Base-by-base conservation (phyloP, 2,888 invertebrate species). In the Nesidiocoris tenuis region DNA sequence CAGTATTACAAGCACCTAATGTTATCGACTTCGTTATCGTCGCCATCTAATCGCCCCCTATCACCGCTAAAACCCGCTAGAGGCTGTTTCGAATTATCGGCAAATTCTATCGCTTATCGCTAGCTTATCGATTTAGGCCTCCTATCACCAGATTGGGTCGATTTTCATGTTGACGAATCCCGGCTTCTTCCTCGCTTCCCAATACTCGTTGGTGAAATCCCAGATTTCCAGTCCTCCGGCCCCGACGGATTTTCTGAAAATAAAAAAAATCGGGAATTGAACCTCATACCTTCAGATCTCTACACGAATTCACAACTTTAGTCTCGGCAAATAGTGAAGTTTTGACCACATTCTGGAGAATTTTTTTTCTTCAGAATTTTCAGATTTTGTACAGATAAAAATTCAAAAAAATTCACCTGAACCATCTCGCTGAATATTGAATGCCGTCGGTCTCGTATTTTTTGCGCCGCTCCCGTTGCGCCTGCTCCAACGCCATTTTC, bases 181-280 rank as follows among this genome's bases (percentile, higher is more conserved):
- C 0, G 88, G 88, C 79, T 87, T 89, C 80, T 90, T 89, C 56
- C 88, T 83, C 78, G 86, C 85, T 81, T 90, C 89, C 93, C 93
- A 93, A 84, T 93, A 93, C 82, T 89, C 89, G 70, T 90, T 89
- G 79, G 87, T 89, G 84, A 89, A 92, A 82, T 89, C 87, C 90
- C 90, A 93, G 74, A 84, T 85, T 82, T 91, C 91, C 77, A 89
- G 88, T 39, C 82, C 83, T 25, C 85, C 85, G n/a, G 78, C 80
- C 55, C 82, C 75, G 2, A 66, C 39, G 61, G 21, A 61, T 61
- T 75, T 76, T 9, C 78, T 77, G 68, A 0, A 65, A 72, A 23
- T 1, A 54, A 67, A 5, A 3, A 21, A 2, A 23, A 61, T 22
- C 21, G 16, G 1, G 18, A 56, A n/a, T 17, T 56, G 1, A 56